Percentiles rank a stretch among this genome's conserved stretches.
phyloP scores from a whole-genome alignment of 2,888 invertebrate genomes.

The Cryptocephalus primarius region DNA sequence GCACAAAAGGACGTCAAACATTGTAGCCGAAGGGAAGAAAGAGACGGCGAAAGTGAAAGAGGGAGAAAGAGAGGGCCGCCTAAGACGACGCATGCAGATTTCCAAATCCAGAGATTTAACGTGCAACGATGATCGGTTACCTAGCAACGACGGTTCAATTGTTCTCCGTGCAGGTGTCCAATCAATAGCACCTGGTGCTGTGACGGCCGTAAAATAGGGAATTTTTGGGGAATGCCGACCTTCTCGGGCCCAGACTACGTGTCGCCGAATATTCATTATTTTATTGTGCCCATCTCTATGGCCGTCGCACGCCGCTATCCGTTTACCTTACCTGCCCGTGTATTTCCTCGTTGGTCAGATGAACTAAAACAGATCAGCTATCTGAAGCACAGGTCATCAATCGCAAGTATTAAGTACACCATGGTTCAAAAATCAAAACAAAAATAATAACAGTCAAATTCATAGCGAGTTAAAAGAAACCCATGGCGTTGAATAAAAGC shows the following conservation, averaged over 20 bases:
- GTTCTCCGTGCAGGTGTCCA: slow-evolving; percentile 38
- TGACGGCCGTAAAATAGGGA: slow-evolving; percentile 18
- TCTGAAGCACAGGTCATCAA: too few relatives aligned
- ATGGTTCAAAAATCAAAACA: too few relatives aligned
- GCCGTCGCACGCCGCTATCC: too few relatives aligned
- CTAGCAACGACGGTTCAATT: slow-evolving; percentile 35
- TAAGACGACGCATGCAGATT: slow-evolving; percentile 32
- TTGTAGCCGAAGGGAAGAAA: not conserved
- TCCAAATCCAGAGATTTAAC: slow-evolving; percentile 27
- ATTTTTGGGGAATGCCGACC: slow-evolving; percentile 28
- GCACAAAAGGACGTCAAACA: slow-evolving; percentile 9
- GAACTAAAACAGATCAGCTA: too few relatives aligned
- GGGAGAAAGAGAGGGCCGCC: slow-evolving; percentile 4
- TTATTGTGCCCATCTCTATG: slow-evolving; percentile 5
- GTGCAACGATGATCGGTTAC: slow-evolving; percentile 32
- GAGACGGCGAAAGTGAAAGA: too few relatives aligned
- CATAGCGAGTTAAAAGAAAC: too few relatives aligned
- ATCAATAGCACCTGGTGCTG: slow-evolving; percentile 36
- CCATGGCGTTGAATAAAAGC: too few relatives aligned
- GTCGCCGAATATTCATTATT: slow-evolving; percentile 23
- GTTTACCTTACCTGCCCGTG: too few relatives aligned
- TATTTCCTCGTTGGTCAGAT: too few relatives aligned
- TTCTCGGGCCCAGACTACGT: slow-evolving; percentile 25
- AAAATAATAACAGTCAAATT: too few relatives aligned
- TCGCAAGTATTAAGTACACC: too few relatives aligned